Evolutionary conservation across 2,113 vertebrate genomes (phyloP), one percentile per base, ranked within the genome.

Genomic region (Lepus europaeus): DNA sequence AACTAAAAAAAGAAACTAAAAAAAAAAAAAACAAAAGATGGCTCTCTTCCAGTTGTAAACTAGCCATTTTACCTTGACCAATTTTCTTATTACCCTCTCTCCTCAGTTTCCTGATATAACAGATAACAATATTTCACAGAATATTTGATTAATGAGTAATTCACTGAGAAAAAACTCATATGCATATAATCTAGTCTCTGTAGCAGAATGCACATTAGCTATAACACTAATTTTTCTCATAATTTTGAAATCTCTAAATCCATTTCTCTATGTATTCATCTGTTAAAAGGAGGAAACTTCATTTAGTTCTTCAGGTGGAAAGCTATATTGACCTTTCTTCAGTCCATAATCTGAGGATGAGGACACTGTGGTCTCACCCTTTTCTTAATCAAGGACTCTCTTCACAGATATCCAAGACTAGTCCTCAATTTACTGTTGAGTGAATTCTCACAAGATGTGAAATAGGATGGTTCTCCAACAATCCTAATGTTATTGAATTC

Each of bases 21-120:
- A 36, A 36, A 36, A 36, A 36, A 3, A 2, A 36, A 56, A 36
- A 36, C 36, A 36, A 56, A 95, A 25, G 49, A 31, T 78, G 7
- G 4, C 56, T 79, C 9, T 64, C n/a, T 2, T 89, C 3, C 23
- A 70, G 16, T 86, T 82, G 53, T 2, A 51, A 69, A 23, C 23
- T 39, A 56, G 36, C 27, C 73, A 10, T 80, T 66, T 25, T 81
- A 81, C 31, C 66, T 69, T 36, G 16, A 85, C 16, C 29, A 72
- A 5, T 77, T 68, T n/a, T 82, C n/a, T 63, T 51, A 45, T 49
- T 63, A 9, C 16, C 6, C 0, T 83, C 17, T 36, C 16, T 51
- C 23, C 51, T 94, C 76, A 73, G 17, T 59, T 78, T 87, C 11
- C n/a, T 79, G 39, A 45, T 64, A 70, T n/a, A 70, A 91, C 85